These are phyloP conservation scores for Agrilus cyanescens DNA, from an alignment of 2,888 invertebrate species.

Conservation along the genomic window DNA sequence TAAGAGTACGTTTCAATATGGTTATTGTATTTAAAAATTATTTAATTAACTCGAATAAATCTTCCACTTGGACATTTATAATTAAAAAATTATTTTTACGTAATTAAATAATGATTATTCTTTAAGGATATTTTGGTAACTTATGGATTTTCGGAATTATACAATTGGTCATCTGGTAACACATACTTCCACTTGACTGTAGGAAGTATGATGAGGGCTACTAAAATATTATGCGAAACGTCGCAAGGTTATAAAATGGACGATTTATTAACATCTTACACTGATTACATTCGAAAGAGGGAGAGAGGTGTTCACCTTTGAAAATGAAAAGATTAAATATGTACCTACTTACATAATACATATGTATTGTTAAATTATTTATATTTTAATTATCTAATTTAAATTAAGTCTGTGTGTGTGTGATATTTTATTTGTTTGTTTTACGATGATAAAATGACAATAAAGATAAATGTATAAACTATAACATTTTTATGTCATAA, in stretches of 20 bases:
- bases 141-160: constrained; percentile 78
- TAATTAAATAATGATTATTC: constrained; percentile 7
- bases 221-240: constrained; percentile 82
- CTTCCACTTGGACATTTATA: constrained; percentile 1
- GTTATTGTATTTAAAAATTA: too few species aligned
- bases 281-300: constrained; percentile 39
- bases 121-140: constrained; percentile 67
- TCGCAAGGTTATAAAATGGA: constrained; percentile 94
- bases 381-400: constrained; percentile 4
- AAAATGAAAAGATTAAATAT: too few species aligned
- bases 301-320: not conserved
- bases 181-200: constrained; percentile 92
- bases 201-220: constrained; percentile 85
- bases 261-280: constrained; percentile 88
- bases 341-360: too few species aligned
- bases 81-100: constrained; percentile 3
- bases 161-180: constrained; percentile 93
- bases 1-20: too few species aligned
- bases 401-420: too few species aligned
- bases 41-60: too few species aligned
- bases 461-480: too few species aligned
- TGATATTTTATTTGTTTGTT: not conserved
- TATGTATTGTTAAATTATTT: constrained; percentile 5
- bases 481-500: too few species aligned
- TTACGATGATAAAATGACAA: too few species aligned